Base-by-base conservation (phyloP, 2,888 invertebrate species). In the Lamproptera curius region DNA sequence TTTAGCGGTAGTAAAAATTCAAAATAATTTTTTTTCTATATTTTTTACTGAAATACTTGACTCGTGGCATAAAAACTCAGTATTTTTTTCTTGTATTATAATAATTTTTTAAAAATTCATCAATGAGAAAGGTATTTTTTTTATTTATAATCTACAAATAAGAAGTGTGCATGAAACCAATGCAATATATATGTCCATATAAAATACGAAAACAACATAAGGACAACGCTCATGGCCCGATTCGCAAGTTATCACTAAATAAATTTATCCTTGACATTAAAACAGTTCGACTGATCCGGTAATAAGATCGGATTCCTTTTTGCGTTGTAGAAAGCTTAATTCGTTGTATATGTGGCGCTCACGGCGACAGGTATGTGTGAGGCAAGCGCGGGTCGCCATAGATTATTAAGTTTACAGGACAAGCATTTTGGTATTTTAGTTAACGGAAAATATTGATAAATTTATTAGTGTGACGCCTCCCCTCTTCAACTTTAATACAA, bases 251-350 rank as follows among this genome's bases (percentile, higher is more conserved):
- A 17, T 26, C 15, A 28, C 10, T 37, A 41, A 38, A 41, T 44
- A 15, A 33, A 10, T 40, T 40, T 46, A 51, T 47, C 46, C 51
- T 43, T 43, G 43, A 42, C 44, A 47, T 43, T 43, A 16, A 23
- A 17, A 10, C 16, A 34, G 34, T 53, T 56, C 49, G 54, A 59
- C 58, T 64, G 62, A 33, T 60, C 61, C 61, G 52, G 67, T 66
- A 64, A 47, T 47, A 37, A 42, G 65, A 65, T 66, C 63, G 55
- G 56, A 54, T 73, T 65, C 62, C 65, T 56, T 59, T 61, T 16
- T 43, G 60, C 58, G 65, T 54, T 56, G 71, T 80, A 79, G 81
- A 81, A 81, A 80, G 80, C 76, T 77, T 68, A 65, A 59, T 66
- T 67, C 61, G 64, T 67, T 61, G 65, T 69, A 73, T 77, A 75